A percentile compares a stretch with the other conserved stretches of the same genome.
These are phyloP conservation scores for Salminus brasiliensis DNA, from an alignment of 2,113 vertebrate species.

Conservation along the genomic window DNA sequence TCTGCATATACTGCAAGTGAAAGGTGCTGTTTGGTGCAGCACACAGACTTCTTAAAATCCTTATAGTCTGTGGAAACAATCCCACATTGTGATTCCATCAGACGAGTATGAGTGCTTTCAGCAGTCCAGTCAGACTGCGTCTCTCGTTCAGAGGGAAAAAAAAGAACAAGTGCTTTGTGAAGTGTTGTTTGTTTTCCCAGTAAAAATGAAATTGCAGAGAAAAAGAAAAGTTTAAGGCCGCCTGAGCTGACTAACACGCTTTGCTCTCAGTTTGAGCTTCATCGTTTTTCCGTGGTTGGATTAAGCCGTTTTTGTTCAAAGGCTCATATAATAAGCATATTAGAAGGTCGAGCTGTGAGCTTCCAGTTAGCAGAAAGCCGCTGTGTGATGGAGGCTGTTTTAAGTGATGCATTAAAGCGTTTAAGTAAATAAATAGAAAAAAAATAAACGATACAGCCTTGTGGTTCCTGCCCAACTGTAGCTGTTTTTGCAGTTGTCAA, in stretches of 20 bases:
- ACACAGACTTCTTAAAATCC: background rate
- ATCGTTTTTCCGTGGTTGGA: background rate
- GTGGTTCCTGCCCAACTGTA: background rate
- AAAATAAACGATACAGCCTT: background rate
- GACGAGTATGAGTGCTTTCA: background rate
- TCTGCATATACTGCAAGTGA: background rate
- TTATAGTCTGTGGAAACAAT: background rate
- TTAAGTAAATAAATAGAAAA: background rate
- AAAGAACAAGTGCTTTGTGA: background rate
- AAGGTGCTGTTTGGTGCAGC: background rate
- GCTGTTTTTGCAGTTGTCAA: constrained; percentile 25
- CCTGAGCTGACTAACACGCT: background rate
- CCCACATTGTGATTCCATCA: background rate
- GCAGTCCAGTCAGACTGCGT: background rate
- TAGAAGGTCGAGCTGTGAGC: background rate
- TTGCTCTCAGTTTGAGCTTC: background rate
- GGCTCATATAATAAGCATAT: background rate
- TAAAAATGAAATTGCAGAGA: background rate
- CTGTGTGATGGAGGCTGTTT: background rate
- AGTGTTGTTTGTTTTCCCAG: background rate
- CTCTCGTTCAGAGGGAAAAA: background rate
- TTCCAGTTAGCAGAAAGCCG: background rate
- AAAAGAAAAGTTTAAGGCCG: background rate
- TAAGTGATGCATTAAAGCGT: no score
- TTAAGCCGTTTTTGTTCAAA: background rate